A percentile compares a stretch with the other conserved stretches of the same genome.
phyloP scores from a whole-genome alignment of 2,888 invertebrate genomes.

The Dilophus febrilis region DNA sequence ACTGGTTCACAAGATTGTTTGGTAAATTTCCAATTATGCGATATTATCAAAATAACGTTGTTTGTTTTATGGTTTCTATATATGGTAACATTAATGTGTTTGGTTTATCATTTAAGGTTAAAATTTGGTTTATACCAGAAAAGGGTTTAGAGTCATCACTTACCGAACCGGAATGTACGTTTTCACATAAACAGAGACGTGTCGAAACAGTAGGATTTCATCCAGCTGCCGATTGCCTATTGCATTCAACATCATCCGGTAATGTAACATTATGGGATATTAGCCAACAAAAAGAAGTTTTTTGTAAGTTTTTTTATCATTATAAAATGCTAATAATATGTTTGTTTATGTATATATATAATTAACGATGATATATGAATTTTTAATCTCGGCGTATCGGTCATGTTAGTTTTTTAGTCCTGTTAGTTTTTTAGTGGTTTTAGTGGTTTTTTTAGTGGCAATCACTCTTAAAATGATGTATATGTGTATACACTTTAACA shows the following conservation, averaged over 20 bases:
- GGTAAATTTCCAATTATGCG: slow-evolving; percentile 31
- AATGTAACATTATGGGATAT: slow-evolving; percentile 77
- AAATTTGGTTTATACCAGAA: slow-evolving; percentile 79
- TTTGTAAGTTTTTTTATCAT: slow-evolving; percentile 36
- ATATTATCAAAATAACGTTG: too few species aligned
- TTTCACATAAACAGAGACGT: slow-evolving; percentile 66
- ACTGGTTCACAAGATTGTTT: slow-evolving; percentile 81
- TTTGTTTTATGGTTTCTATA: too few species aligned
- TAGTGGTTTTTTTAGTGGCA: too few species aligned
- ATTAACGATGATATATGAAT: too few species aligned
- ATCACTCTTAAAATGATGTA: too few species aligned
- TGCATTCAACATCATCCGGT: slow-evolving; percentile 70
- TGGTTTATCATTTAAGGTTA: slow-evolving; percentile 42
- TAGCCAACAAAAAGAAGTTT: slow-evolving; percentile 61
- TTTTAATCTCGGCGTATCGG: too few species aligned
- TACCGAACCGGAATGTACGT: slow-evolving; percentile 59
- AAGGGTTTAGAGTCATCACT: slow-evolving; percentile 60
- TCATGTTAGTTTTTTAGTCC: too few species aligned
- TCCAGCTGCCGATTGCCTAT: slow-evolving; percentile 75
- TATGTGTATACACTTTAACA: too few species aligned
- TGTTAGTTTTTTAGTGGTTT: too few species aligned
- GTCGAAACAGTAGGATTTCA: slow-evolving; percentile 86
- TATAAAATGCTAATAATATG: slow-evolving; percentile 1
- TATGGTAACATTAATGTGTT: too few species aligned
- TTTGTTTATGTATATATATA: too few species aligned